Percentiles rank a stretch among this genome's conserved stretches.
phyloP scores from a whole-genome alignment of 35 echinoderm and acorn worm genomes.

The Stichopus chloronotus region DNA sequence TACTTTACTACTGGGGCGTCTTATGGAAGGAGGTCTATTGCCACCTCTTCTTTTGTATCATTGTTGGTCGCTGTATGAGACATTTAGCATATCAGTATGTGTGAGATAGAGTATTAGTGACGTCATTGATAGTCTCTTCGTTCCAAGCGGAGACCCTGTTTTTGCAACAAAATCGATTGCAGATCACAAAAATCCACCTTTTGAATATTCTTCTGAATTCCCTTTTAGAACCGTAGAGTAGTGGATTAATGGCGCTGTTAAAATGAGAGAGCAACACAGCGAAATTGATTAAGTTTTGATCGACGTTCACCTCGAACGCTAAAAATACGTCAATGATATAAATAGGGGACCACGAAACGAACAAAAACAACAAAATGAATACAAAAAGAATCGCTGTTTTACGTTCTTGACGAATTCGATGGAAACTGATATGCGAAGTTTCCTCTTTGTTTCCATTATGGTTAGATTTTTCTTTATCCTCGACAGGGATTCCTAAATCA shows the following conservation, averaged over 20 bases:
- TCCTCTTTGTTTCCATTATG: neutral
- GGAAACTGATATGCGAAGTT: neutral
- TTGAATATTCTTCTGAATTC: slow-evolving; percentile 70
- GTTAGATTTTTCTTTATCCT: neutral
- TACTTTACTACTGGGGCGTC: too few species aligned
- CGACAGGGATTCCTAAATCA: neutral
- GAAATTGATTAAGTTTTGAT: slow-evolving; percentile 66
- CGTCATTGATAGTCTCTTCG: neutral
- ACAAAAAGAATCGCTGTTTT: slow-evolving; percentile 70
- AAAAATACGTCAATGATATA: slow-evolving; percentile 66
- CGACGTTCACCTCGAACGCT: slow-evolving; percentile 48
- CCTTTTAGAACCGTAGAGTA: slow-evolving; percentile 69
- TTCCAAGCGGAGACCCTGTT: neutral
- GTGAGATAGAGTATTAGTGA: neutral
- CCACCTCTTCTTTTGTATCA: too few species aligned
- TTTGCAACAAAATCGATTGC: slow-evolving; percentile 1
- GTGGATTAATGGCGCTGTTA: slow-evolving; percentile 78
- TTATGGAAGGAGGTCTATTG: too few species aligned
- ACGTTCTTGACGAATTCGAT: slow-evolving; percentile 51
- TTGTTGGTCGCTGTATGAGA: too few species aligned
- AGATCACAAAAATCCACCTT: slow-evolving; percentile 2
- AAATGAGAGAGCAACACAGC: slow-evolving; percentile 71
- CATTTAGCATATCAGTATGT: too few species aligned
- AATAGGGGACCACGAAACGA: slow-evolving; percentile 76
- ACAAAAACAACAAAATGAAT: slow-evolving; percentile 77